Evolutionary conservation across 2,888 invertebrate genomes (phyloP), one percentile per base, ranked within the genome.

Genomic region (Drosophila buzzatii): DNA sequence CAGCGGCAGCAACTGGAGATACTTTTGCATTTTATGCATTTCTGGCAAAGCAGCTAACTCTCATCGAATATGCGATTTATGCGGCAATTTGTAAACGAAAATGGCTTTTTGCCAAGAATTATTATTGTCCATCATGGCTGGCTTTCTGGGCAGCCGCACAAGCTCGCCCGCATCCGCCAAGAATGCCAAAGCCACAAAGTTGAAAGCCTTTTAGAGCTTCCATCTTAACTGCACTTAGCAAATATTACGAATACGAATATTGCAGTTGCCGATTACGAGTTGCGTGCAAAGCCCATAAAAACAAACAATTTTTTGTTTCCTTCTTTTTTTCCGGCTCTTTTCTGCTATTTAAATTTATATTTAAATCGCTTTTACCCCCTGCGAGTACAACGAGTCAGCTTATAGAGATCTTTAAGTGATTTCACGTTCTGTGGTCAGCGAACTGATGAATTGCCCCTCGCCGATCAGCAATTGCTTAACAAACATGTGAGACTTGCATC

Each of bases 51-150:
- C 70, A 59, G 67, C 79, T 60, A 82, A 83, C 79, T 89, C 85
- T 86, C 86, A 86, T 89, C 89, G 89, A 89, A 86, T 86, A 87
- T 86, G 89, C 86, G 89, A 86, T 89, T 86, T 89, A 86, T 86
- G 86, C 86, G 89, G 86, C 86, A 86, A 86, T 86, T 86, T 86
- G 86, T 86, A 86, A 87, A 89, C 89, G 89, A 89, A 86, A 86
- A 86, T 89, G 86, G 89, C 79, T 89, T 87, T 89, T 89, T 87
- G 89, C 87, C 89, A 85, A 86, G 85, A 89, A 86, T 81, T 86
- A 86, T 86, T 86, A 89, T 82, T 86, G 89, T 86, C 87, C 87
- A 89, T 86, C 86, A 89, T 84, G 87, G 75, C 44, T 39, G 60
- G 47, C 68, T 23, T 3, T 4, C 20, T 23, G 20, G 6, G 20